Evolutionary conservation across 2,797 vertebrate species (phyloP), one percentile per base, ranked within the genome.

Genomic region (Premnoplex brunnescens): DNA sequence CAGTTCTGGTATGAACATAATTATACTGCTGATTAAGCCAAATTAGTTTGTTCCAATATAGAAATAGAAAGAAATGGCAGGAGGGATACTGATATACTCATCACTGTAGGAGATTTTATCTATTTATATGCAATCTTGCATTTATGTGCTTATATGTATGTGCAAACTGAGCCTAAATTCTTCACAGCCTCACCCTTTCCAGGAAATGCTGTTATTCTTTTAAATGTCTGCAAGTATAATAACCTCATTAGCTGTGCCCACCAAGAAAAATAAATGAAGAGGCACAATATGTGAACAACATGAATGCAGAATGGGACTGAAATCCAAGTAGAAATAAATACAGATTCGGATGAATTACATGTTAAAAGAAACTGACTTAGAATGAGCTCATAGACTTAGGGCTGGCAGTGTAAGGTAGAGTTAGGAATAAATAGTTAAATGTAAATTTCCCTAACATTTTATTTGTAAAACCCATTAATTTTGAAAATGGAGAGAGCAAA

Each of bases 311-410:
- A 67, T 41, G 52, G 19, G 14, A 74, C 27, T 64, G 60, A 89
- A 92, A 93, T 91, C 54, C 56, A 67, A 92, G 32, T 74, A n/a
- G 34, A 93, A 95, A 83, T 71, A 93, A 87, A 72, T 26, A 79
- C 23, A 81, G 28, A 52, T 85, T 82, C 23, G 80, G 23, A 71
- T 60, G 1, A 87, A 49, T 93, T 79, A 58, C 44, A 59, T 91
- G 36, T 52, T 73, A 27, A 76, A 89, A 79, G 48, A 67, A 79
- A 32, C 21, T 76, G 36, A 26, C 28, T 74, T 60, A 26, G 22
- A 63, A 46, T 67, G 67, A 43, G 6, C 9, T 76, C 20, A 27
- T 4, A 55, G 55, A 41, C 22, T 54, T 80, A 71, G 23, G 44
- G 36, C 32, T 67, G 32, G 4, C 41, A 63, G 5, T 63, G 20